Evolutionary conservation across 2,113 vertebrate genomes (phyloP).

Genomic region (Ptilorrhoa leucosticta): DNA sequence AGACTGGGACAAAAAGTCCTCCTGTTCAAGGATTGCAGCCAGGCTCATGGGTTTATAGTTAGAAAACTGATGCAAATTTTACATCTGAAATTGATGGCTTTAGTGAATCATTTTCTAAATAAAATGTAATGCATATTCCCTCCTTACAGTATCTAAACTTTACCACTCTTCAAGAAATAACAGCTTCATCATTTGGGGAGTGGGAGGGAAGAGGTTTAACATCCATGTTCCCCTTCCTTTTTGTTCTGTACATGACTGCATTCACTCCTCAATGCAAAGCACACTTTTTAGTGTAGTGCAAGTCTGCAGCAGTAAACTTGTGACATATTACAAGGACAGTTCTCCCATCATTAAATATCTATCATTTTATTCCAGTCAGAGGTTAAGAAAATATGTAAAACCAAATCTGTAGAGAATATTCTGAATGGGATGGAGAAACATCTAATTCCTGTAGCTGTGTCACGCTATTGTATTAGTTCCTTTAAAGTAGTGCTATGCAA

Average conservation of each 20-base stretch:
- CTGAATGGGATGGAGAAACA: not conserved
- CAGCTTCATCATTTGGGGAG: not conserved
- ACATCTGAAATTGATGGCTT: not conserved
- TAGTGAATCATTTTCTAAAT: not conserved
- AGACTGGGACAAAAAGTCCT: not conserved
- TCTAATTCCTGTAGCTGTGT: not conserved
- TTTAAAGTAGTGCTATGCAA: not conserved
- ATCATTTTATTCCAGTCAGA: not conserved
- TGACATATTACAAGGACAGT: not conserved
- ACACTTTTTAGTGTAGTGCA: not conserved
- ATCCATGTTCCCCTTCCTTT: not conserved
- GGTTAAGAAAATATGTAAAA: not conserved
- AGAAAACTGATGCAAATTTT: not conserved
- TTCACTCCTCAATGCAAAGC: not conserved
- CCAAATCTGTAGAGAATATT: not conserved
- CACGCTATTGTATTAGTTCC: not conserved
- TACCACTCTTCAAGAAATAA: not conserved
- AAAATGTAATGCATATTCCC: not conserved
- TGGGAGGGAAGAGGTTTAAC: not conserved
- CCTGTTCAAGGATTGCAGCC: not conserved
- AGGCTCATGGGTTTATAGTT: not conserved
- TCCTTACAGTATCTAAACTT: not conserved
- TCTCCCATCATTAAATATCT: not conserved
- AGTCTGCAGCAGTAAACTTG: not conserved
- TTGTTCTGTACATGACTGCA: not conserved